Percentiles rank a stretch among this genome's conserved stretches.
phyloP scores from a whole-genome alignment of 2,888 invertebrate species.

The Sarcophaga subvicina region DNA sequence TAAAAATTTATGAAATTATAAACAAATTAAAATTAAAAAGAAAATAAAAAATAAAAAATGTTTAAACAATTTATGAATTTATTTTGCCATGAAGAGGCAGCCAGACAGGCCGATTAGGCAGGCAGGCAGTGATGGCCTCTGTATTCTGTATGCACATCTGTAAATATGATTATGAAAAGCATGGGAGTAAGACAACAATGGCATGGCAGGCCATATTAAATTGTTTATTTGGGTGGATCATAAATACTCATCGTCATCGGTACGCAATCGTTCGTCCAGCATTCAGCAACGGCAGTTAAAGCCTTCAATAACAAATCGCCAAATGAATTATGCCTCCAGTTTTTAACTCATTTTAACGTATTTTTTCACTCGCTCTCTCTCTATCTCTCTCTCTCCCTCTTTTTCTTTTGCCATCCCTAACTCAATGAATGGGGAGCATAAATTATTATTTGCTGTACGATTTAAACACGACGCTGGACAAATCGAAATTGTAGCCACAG shows the following conservation, averaged over 20 bases:
- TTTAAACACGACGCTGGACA: neutral
- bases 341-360: constrained; percentile 44
- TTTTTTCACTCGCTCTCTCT: neutral
- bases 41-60: no score
- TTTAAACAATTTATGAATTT: no score
- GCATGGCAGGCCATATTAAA: constrained; percentile 46
- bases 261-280: constrained; percentile 19
- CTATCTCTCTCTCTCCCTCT: no score
- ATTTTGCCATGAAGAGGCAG: no score
- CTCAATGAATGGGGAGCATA: no score
- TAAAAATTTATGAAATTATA: no score
- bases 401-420: no score
- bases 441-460: constrained; percentile 40
- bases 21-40: no score
- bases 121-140: no score
- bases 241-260: constrained; percentile 45
- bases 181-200: constrained; percentile 20
- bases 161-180: neutral
- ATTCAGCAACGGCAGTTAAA: constrained; percentile 57
- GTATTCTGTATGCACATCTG: neutral
- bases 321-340: constrained; percentile 76
- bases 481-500: neutral
- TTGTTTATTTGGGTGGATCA: constrained; percentile 54
- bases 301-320: constrained; percentile 78
- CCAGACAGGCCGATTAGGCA: no score